A percentile compares a stretch with the other conserved stretches of the same genome.
Conservation (phyloP, 2,797 vertebrate species). For the Numenius phaeopus region DNA sequence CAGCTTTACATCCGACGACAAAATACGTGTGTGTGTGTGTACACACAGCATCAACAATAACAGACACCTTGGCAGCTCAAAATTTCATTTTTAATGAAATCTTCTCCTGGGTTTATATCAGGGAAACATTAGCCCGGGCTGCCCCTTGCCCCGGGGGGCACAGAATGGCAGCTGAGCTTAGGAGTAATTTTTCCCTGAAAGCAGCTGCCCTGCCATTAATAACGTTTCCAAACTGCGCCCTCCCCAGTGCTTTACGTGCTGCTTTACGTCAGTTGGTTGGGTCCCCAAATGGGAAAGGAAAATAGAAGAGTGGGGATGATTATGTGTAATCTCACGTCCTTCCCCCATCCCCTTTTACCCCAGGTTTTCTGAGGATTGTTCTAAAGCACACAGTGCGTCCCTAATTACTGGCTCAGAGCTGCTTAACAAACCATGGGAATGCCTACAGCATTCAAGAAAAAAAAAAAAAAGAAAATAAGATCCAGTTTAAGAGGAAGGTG, state of each 20-base stretch:
- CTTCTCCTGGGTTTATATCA: neutral
- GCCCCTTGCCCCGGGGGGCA: fast-evolving
- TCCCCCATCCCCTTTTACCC: neutral
- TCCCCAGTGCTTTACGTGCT: neutral
- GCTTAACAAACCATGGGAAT: neutral
- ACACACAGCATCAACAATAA: fast-evolving
- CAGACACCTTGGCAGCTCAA: neutral
- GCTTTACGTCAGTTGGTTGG: neutral
- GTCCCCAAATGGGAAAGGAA: neutral
- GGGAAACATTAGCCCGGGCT: neutral
- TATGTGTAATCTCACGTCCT: neutral
- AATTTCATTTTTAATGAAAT: no score
- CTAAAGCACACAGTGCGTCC: neutral
- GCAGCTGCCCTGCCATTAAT: neutral
- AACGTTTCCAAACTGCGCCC: neutral
- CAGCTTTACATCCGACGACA: fast-evolving
- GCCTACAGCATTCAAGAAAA: neutral
- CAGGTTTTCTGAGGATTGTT: neutral
- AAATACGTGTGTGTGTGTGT: fast-evolving
- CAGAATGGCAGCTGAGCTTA: fast-evolving
- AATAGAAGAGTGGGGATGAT: neutral
- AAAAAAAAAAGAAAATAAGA: neutral
- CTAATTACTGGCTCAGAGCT: neutral
- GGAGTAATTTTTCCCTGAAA: neutral
- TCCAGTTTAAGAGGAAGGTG: neutral